A percentile compares a stretch with the other conserved stretches of the same genome.
Conservation (phyloP, 2,888 invertebrate species). For the Drosophila limbata region DNA sequence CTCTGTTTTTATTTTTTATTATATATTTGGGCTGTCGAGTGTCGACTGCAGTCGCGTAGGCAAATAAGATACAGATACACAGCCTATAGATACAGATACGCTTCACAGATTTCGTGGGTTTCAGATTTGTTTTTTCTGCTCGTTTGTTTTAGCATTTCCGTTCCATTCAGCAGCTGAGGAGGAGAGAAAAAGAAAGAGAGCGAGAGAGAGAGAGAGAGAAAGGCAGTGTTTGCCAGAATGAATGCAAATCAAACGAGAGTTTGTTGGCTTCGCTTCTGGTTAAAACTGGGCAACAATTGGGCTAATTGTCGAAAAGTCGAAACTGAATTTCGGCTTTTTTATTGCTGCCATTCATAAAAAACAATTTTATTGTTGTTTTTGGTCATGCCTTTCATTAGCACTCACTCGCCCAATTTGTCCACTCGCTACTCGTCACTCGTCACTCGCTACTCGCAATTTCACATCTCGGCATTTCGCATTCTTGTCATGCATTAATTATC, state of each 20-base stretch:
- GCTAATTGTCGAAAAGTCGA: conserved; percentile 21
- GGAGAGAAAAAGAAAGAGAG: not conserved
- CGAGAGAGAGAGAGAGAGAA: not conserved
- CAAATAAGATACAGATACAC: conserved; percentile 67
- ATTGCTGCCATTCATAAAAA: conserved; percentile 19
- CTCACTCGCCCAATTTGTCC: conserved; percentile 2
- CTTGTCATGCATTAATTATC: conserved; percentile 81
- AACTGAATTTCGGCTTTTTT: not conserved
- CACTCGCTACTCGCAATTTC: conserved; percentile 20
- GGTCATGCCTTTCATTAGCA: conserved; percentile 52
- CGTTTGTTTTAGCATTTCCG: conserved; percentile 61
- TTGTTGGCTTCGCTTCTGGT: conserved; percentile 45
- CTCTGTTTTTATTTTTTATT: conserved; percentile 24
- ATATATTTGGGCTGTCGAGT: conserved; percentile 24
- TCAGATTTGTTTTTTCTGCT: conserved; percentile 24
- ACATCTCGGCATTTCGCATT: conserved; percentile 62
- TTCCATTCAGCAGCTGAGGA: conserved; percentile 31
- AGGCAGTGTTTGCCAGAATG: conserved; percentile 23
- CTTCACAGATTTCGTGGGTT: conserved; percentile 70
- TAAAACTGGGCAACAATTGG: conserved; percentile 28
- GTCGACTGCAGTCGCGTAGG: conserved; percentile 60
- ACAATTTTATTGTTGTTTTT: not conserved
- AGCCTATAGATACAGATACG: conserved; percentile 52
- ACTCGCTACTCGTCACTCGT: conserved; percentile 9
- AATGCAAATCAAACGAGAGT: conserved; percentile 52